Evolutionary conservation across 2,888 invertebrate species (phyloP), one percentile per base, ranked within the genome.

Genomic region (Drosophila kuntzei): DNA sequence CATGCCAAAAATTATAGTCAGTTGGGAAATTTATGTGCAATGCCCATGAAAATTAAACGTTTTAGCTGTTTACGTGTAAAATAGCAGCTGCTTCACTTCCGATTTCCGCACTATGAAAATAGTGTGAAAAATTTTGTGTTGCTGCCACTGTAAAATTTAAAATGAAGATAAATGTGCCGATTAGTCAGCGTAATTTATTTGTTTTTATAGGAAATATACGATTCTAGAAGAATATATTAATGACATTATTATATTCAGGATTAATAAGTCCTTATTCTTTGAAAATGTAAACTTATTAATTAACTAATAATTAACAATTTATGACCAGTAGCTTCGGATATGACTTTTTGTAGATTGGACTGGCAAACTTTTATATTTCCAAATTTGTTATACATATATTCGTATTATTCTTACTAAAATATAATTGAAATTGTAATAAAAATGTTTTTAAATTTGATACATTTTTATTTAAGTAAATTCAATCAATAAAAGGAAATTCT

Each of bases 121-220:
- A 84, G 79, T 67, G 71, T 66, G 79, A 68, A 85, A 81, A 76
- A 73, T 76, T 50, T 57, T 69, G n/a, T 71, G 47, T 54, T 55
- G 50, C 63, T 47, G 59, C 64, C 39, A 29, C 25, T 63, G 36
- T 39, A 63, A 66, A 80, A 32, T 66, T 50, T 49, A 63, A 66
- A 82, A 85, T 85, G 73, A 72, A 84, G 86, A 84, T 87, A 66
- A 79, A 84, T 82, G 76, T 50, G 41, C 47, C 62, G 63, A 79
- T 69, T 80, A 73, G 64, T 54, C 65, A 27, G 11, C 18, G 32
- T 20, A 77, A 85, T 85, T 87, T 87, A 87, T 85, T 71, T 82
- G 72, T 79, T 79, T 81, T 79, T 58, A 71, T 74, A 44, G n/a
- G 3, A 61, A 36, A 32, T 55, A 44, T 27, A 43, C 39, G 14